Evolutionary conservation across 1,140 invertebrate genomes (phyloP).

Genomic region (Sitophilus oryzae): DNA sequence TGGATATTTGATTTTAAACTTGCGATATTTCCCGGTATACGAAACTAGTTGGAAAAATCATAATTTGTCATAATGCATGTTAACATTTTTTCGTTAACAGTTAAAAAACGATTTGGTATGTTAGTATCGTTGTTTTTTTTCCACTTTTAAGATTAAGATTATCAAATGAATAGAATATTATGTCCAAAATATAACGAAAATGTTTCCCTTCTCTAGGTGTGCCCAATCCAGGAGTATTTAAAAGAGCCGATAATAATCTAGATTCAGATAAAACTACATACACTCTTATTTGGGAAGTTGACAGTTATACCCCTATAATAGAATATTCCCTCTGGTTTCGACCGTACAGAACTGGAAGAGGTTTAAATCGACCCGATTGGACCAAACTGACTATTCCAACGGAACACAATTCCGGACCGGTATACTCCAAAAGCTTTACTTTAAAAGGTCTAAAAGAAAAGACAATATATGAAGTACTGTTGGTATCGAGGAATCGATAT

Average conservation of each 20-base stretch:
- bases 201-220: slow-evolving; percentile 44
- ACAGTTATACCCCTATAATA: slow-evolving; percentile 66
- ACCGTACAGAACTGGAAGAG: slow-evolving; percentile 41
- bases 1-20: no score
- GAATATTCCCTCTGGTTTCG: slow-evolving; percentile 66
- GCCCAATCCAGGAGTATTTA: slow-evolving; percentile 57
- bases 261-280: slow-evolving; percentile 47
- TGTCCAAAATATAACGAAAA: not conserved
- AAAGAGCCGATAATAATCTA: slow-evolving; percentile 44
- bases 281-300: slow-evolving; percentile 69
- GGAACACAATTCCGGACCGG: slow-evolving; percentile 54
- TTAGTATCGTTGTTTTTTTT: no score
- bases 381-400: slow-evolving; percentile 62
- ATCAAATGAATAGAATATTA: no score
- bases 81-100: no score
- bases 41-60: no score
- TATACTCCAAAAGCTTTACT: slow-evolving; percentile 61
- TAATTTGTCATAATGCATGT: no score
- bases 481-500: slow-evolving; percentile 64
- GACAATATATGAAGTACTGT: slow-evolving; percentile 62
- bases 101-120: no score
- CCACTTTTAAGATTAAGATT: no score
- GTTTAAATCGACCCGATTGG: slow-evolving; percentile 51
- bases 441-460: slow-evolving; percentile 59
- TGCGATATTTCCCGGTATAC: no score